phyloP scores from a whole-genome alignment of 2,888 invertebrate species.

The Thereva nobilitata region DNA sequence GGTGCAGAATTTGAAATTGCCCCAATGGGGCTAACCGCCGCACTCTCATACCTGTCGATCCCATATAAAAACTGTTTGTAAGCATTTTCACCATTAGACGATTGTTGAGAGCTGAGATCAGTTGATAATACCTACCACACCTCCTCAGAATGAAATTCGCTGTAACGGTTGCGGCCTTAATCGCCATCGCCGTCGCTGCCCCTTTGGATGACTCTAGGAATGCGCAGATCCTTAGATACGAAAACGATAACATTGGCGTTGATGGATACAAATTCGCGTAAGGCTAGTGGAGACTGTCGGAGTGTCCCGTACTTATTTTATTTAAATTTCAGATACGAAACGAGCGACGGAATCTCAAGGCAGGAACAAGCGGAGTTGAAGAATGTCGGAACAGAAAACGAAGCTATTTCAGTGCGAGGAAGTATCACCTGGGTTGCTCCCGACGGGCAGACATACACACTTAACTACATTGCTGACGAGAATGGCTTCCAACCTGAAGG shows the following conservation, averaged over 20 bases:
- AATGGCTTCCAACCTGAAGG: conserved; percentile 59
- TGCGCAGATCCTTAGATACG: conserved; percentile 42
- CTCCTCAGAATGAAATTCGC: conserved; percentile 46
- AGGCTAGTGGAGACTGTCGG: conserved; percentile 43
- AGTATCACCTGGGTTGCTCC: conserved; percentile 65
- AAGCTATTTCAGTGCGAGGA: conserved; percentile 66
- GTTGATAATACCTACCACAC: no score
- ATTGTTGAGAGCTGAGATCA: no score
- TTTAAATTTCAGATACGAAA: conserved; percentile 60
- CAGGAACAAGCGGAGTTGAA: conserved; percentile 65
- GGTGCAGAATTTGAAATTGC: no score
- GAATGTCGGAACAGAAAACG: conserved; percentile 67
- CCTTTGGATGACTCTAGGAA: conserved; percentile 36
- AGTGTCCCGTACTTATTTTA: not conserved
- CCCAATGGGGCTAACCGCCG: no score
- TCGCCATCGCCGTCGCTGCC: conserved; percentile 41
- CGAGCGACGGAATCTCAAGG: conserved; percentile 67
- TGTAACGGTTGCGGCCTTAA: conserved; percentile 43
- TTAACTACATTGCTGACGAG: conserved; percentile 57
- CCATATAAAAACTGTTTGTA: no score
- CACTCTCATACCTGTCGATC: no score
- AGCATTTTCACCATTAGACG: no score
- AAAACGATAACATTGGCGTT: conserved; percentile 61
- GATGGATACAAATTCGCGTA: conserved; percentile 63
- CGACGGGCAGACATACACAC: conserved; percentile 66